Evolutionary conservation across 2,797 vertebrate genomes (phyloP).

Genomic region (Percopsis omiscomaycus): DNA sequence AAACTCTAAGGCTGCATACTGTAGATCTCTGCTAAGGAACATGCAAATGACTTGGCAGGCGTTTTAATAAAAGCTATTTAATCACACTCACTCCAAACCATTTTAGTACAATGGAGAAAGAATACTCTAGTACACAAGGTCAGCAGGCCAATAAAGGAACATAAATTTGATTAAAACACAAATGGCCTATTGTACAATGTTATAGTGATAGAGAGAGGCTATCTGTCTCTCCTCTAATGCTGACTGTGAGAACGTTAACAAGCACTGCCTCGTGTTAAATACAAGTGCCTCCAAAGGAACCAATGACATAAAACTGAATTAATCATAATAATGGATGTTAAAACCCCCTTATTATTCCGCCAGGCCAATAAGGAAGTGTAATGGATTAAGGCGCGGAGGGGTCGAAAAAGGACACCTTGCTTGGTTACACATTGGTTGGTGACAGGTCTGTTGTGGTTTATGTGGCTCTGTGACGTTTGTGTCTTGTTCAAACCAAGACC

Average conservation of each 20-base stretch:
- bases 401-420: not conserved
- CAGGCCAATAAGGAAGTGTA: constrained; percentile 4
- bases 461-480: not conserved
- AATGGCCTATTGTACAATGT: constrained; percentile 9
- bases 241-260: constrained; percentile 32
- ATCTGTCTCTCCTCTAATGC: not conserved
- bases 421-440: not conserved
- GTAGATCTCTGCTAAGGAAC: not conserved
- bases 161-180: constrained; percentile 25
- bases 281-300: constrained; percentile 8
- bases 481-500: constrained; percentile 3
- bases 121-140: constrained; percentile 26
- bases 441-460: not conserved
- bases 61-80: not conserved
- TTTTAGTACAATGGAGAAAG: constrained; percentile 17
- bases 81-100: constrained; percentile 24
- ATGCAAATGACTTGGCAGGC: constrained; percentile 17
- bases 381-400: not conserved
- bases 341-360: constrained; percentile 9
- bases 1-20: not conserved
- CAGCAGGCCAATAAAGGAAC: constrained; percentile 36
- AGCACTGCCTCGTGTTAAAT: constrained; percentile 26
- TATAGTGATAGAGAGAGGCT: constrained; percentile 10
- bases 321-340: constrained; percentile 1
- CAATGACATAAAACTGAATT: constrained; percentile 11